Base-by-base conservation (phyloP, 2,113 vertebrate genomes). In the Rynchops niger region DNA sequence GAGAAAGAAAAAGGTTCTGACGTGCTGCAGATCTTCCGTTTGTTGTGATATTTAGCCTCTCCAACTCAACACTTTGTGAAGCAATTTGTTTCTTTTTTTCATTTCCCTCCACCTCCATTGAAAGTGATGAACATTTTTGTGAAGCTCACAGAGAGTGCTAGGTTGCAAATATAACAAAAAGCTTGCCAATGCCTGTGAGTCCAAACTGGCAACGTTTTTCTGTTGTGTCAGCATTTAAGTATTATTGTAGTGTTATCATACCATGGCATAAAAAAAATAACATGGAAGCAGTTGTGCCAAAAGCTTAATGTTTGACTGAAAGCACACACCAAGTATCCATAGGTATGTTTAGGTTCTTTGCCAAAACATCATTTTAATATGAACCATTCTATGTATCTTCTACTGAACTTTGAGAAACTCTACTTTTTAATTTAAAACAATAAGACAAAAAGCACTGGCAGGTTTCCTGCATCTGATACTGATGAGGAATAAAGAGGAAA, bases 31-130 rank as follows among this genome's bases (percentile, higher is more conserved):
- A 97, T 97, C 88, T 95, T 96, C 91, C 16, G 0, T 95, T 97
- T 97, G 93, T 97, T 98, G 92, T 96, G 95, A 97, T 98, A 97
- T 90, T 98, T 97, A 97, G 93, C 96, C 82, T 97, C 93, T 98
- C 76, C 61, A 83, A 65, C 45, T 97, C 94, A 97, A 98, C 97
- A 97, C 89, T 96, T 96, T 79, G 89, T 70, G 76, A 84, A 90
- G 69, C 14, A 88, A 82, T 88, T 95, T 97, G 66, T 83, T 96
- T 94, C 77, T 96, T 97, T 95, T 72, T 63, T 90, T 92, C 53
- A 12, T 84, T 95, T 95, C 47, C 30, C 53, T 93, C 81, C 82
- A 96, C 59, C 63, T 97, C 43, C 34, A 82, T 80, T 63, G 95
- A 88, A 76, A 96, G 82, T 18, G 38, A 88, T 91, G 88, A 92